Evolutionary conservation across 2,797 vertebrate species (phyloP).

Genomic region (Pachyuromys duprasi): DNA sequence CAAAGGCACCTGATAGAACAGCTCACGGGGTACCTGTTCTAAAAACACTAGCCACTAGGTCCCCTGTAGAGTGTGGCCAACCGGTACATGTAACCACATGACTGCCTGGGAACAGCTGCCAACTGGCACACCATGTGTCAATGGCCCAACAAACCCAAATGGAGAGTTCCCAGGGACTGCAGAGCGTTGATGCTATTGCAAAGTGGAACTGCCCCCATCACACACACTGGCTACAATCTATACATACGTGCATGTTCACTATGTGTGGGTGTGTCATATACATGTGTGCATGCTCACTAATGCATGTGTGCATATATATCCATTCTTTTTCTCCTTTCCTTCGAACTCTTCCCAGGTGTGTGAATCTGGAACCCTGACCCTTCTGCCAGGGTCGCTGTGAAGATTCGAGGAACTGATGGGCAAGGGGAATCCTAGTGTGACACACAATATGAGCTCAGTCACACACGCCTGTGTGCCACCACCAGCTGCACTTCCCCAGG

Average conservation of each 20-base stretch:
- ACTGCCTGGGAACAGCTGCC: neutral
- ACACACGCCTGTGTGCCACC: too few species aligned
- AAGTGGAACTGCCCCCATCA: neutral
- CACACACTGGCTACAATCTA: neutral
- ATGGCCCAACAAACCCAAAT: neutral
- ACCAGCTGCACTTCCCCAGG: neutral
- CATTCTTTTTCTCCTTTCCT: neutral
- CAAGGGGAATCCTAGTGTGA: neutral
- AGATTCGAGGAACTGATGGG: neutral
- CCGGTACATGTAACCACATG: neutral
- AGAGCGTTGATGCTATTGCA: neutral
- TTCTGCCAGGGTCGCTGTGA: neutral
- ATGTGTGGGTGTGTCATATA: too few species aligned
- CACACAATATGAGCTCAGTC: accelerated
- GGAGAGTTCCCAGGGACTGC: neutral
- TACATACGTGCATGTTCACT: neutral
- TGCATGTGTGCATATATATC: neutral
- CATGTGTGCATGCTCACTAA: too few species aligned
- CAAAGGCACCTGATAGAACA: neutral
- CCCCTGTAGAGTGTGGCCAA: neutral
- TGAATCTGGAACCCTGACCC: neutral
- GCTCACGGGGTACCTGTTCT: neutral
- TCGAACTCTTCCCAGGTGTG: neutral
- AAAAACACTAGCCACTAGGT: neutral
- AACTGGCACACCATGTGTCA: too few species aligned